These are phyloP conservation scores for Aphelocoma coerulescens DNA, from an alignment of 2,113 vertebrate genomes.

Conservation along the genomic window DNA sequence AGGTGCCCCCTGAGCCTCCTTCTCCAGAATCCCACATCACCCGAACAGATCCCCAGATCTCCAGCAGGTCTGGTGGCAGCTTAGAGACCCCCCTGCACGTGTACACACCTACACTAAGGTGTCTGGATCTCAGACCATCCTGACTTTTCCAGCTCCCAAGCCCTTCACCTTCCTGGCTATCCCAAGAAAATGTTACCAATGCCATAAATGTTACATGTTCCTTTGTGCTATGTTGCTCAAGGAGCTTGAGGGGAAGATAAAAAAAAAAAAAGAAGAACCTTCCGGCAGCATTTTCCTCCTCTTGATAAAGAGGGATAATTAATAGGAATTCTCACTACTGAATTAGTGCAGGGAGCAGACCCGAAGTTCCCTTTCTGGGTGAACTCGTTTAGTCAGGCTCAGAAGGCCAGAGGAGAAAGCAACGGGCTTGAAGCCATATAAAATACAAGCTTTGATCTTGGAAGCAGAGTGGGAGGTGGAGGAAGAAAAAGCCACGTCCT, in stretches of 20 bases:
- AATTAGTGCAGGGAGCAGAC: not conserved
- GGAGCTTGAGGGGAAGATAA: not conserved
- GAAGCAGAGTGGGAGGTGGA: not conserved
- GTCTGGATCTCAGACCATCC: not conserved
- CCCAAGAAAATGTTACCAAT: not conserved
- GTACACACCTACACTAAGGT: not conserved
- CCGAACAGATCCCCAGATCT: not conserved
- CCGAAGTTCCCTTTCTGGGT: not conserved
- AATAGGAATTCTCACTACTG: not conserved
- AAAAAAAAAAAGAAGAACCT: not conserved
- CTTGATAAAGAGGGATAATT: not conserved
- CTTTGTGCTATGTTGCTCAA: not conserved
- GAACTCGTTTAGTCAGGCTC: not conserved
- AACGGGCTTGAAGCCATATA: not conserved
- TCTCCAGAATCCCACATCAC: not conserved
- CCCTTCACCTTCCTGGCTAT: not conserved
- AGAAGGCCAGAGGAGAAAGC: not conserved
- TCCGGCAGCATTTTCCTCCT: not conserved
- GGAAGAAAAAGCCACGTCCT: not conserved
- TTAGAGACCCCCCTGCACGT: accelerated
- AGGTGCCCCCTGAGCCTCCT: not conserved
- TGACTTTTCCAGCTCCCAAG: not conserved
- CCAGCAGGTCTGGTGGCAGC: not conserved
- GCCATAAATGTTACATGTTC: not conserved
- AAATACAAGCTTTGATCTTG: not conserved